These are phyloP conservation scores for Caloenas nicobarica DNA, from an alignment of 2,113 vertebrate species.

Conservation along the genomic window DNA sequence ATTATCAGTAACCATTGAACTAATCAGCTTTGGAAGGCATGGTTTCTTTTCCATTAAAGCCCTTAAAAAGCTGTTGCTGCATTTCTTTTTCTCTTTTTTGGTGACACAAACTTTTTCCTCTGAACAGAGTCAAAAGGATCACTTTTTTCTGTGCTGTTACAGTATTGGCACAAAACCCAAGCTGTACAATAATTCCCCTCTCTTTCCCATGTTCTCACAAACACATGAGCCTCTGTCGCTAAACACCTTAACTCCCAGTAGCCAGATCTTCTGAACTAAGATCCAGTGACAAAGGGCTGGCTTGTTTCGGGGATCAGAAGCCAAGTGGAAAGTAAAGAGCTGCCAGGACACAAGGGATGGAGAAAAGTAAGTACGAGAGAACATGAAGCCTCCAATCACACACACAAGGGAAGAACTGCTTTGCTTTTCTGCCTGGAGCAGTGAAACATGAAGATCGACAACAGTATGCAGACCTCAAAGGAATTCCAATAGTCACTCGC, in stretches of 20 bases:
- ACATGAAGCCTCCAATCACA: not conserved
- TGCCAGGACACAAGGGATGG: not conserved
- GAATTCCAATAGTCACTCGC: not conserved
- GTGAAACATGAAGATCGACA: not conserved
- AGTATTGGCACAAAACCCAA: not conserved
- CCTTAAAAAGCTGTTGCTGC: not conserved
- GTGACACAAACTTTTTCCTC: not conserved
- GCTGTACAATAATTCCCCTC: not conserved
- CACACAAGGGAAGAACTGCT: not conserved
- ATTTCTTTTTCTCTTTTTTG: not conserved
- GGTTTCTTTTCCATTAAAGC: not conserved
- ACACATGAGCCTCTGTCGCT: not conserved
- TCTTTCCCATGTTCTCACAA: not conserved
- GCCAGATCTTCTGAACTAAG: not conserved
- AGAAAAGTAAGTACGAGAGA: not conserved
- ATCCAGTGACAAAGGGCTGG: not conserved
- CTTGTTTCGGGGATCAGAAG: not conserved
- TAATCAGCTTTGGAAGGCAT: not conserved
- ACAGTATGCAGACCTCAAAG: not conserved
- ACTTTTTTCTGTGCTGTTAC: not conserved
- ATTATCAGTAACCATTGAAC: not conserved
- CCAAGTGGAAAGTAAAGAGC: not conserved
- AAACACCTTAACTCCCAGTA: not conserved
- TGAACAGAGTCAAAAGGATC: not conserved
- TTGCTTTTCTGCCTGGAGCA: not conserved